Evolutionary conservation across 1,140 invertebrate genomes (phyloP), one percentile per base, ranked within the genome.

Genomic region (Calliopsis andreniformis): DNA sequence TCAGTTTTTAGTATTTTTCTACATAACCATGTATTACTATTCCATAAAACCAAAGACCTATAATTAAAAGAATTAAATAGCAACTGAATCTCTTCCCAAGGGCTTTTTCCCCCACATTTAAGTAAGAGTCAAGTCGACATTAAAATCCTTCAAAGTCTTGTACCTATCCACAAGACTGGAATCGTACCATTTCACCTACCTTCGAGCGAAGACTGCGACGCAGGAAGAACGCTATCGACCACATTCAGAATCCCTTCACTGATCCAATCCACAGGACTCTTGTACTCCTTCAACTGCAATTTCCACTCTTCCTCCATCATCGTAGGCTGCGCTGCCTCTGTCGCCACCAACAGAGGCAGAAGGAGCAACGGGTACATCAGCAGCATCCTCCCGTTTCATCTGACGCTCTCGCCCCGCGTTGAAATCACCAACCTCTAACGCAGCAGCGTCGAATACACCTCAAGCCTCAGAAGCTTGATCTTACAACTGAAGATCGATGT

Each of bases 171-270:
- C n/a, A n/a, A n/a, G n/a, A n/a, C n/a, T n/a, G n/a, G n/a, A n/a
- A n/a, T n/a, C n/a, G n/a, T n/a, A n/a, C n/a, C n/a, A 14, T 5
- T 39, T 5, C 8, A 42, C 35, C 6, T 84, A 81, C 83, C 83
- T 81, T 85, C 78, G 23, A 39, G 10, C 7, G 14, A 23, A 0
- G 28, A 64, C n/a, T 51, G 72, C 3, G 78, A 49, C 14, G 30
- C 66, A 1, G 87, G 81, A 28, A 87, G 43, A 18, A 88, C 43
- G 8, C 58, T 47, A 2, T 89, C 84, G 16, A 88, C 43, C 7
- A 70, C 39, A 14, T 84, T 81, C 4, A 85, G 7, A 28, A 87
- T 71, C 14, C 77, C 77, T 42, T 87, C 80, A n/a, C 80, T 49
- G 39, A 88, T 72, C 79, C 85, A 86, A 28, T 69, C 75, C 25